Conservation (phyloP, 2,797 vertebrate species). For the Amblyopsis hoosieri region DNA sequence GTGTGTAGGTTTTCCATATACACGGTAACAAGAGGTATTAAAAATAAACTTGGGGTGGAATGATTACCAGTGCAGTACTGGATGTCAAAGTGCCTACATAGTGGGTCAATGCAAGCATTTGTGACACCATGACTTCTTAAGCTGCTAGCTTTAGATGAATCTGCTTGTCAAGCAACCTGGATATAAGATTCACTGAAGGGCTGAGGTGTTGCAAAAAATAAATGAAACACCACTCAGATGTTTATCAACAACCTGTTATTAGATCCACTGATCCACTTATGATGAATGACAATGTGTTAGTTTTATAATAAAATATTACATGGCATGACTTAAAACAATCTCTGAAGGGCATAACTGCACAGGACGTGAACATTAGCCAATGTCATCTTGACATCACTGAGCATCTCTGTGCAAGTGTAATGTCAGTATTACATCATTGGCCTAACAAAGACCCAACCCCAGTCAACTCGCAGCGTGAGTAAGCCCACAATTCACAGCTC, state of each 20-base stretch:
- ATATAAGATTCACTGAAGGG: conserved; percentile 40
- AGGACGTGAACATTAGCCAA: conserved; percentile 18
- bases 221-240: no score
- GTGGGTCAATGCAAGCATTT: conserved; percentile 30
- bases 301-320: neutral
- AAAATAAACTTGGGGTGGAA: no score
- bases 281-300: no score
- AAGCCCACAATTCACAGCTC: conserved; percentile 24
- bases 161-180: neutral
- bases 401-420: conserved; percentile 11
- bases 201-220: no score
- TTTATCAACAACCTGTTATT: no score
- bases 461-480: conserved; percentile 22
- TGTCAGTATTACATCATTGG: conserved; percentile 31
- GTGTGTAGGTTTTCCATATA: no score
- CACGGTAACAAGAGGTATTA: no score
- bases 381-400: conserved; percentile 33
- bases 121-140: conserved; percentile 13
- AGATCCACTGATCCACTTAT: no score
- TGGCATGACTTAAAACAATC: conserved; percentile 25
- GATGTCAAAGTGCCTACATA: neutral
- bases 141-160: neutral
- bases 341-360: conserved; percentile 37
- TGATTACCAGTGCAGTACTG: no score
- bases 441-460: conserved; percentile 30